phyloP scores from a whole-genome alignment of 2,113 vertebrate genomes.

The Lophochroa leadbeateri region DNA sequence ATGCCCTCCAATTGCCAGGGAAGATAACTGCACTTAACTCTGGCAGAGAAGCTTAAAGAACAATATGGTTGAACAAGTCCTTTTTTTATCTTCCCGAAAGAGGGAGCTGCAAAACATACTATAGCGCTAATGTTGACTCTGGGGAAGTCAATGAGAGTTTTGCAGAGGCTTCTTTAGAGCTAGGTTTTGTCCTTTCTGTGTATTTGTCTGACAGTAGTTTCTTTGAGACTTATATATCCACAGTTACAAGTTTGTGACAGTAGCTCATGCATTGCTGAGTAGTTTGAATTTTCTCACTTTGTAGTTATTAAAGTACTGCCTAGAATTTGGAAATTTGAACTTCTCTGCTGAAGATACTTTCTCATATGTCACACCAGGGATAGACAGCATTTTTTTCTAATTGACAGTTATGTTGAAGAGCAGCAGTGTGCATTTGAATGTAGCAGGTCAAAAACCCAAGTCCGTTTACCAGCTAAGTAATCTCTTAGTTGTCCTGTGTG shows the following conservation, averaged over 20 bases:
- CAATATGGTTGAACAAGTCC: not conserved
- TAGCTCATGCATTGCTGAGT: not conserved
- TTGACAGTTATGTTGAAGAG: not conserved
- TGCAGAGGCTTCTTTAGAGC: not conserved
- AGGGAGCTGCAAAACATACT: not conserved
- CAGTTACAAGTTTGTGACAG: not conserved
- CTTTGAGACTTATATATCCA: not conserved
- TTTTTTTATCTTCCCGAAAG: not conserved
- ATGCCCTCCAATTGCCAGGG: not conserved
- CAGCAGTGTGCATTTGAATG: not conserved
- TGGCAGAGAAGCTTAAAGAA: not conserved
- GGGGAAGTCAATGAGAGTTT: not conserved
- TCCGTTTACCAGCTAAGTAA: not conserved
- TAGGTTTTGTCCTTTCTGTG: not conserved
- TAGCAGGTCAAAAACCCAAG: not conserved
- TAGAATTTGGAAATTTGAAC: not conserved
- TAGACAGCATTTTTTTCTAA: not conserved
- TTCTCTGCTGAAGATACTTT: not conserved
- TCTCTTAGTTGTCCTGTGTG: not conserved
- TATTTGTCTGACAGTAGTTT: not conserved
- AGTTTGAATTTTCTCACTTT: not conserved
- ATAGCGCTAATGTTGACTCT: not conserved
- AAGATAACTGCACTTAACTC: accelerated
- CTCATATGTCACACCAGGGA: not conserved
- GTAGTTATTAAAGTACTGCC: not conserved